Conservation (phyloP, 2,888 invertebrate genomes). For the Euspilapteryx auroguttella region DNA sequence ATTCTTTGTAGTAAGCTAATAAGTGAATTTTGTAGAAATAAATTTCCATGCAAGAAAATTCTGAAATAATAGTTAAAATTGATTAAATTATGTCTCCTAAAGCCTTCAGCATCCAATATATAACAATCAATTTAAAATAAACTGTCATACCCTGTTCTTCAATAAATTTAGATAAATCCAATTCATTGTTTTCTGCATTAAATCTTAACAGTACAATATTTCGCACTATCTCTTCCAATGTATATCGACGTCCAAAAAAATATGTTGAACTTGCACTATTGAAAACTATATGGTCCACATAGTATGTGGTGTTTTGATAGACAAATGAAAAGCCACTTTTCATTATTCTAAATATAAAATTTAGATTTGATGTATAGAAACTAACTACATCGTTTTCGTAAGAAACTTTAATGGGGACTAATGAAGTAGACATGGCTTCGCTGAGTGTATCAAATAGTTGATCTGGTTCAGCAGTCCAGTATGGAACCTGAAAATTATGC, state of each 20-base stretch:
- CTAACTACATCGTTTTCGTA: slow-evolving; percentile 19
- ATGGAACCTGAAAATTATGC: slow-evolving; percentile 25
- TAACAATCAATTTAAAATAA: too few species aligned
- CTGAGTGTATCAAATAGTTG: slow-evolving; percentile 25
- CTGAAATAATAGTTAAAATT: too few species aligned
- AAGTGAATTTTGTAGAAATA: slow-evolving; percentile 32
- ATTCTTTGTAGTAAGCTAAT: slow-evolving; percentile 29
- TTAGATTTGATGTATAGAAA: slow-evolving; percentile 35
- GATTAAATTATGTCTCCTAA: too few species aligned
- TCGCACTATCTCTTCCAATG: slow-evolving; percentile 28
- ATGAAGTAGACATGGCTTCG: slow-evolving; percentile 18
- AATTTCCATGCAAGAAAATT: slow-evolving; percentile 27
- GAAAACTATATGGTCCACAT: slow-evolving; percentile 32
- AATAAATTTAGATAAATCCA: slow-evolving; percentile 36
- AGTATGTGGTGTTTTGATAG: slow-evolving; percentile 29
- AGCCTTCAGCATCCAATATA: too few species aligned
- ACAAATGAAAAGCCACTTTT: slow-evolving; percentile 40
- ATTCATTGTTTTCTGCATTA: slow-evolving; percentile 21
- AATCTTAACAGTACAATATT: slow-evolving; percentile 27
- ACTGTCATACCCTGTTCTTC: slow-evolving; percentile 27
- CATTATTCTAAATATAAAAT: slow-evolving; percentile 25
- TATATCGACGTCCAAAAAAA: slow-evolving; percentile 21
- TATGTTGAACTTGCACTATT: slow-evolving; percentile 33
- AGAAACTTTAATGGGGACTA: slow-evolving; percentile 27
- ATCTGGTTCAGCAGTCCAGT: slow-evolving; percentile 22